A percentile compares a stretch with the other conserved stretches of the same genome.
These are phyloP conservation scores for Platycnemis pennipes DNA, from an alignment of 2,888 invertebrate genomes.

Conservation along the genomic window DNA sequence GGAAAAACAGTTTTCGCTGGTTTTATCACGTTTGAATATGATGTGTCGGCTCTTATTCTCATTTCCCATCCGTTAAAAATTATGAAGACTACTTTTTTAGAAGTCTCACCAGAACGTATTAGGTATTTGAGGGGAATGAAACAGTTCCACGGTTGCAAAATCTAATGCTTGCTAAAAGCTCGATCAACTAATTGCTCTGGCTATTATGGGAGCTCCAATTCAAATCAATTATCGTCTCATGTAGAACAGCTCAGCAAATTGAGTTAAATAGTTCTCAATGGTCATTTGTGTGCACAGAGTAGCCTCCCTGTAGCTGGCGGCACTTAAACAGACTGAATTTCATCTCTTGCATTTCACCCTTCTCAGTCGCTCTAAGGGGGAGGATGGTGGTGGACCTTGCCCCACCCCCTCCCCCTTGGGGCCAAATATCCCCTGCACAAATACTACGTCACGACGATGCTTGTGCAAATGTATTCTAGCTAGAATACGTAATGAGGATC, in stretches of 20 bases:
- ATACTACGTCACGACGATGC: background rate
- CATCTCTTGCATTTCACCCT: background rate
- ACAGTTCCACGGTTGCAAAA: background rate
- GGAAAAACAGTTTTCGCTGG: no score
- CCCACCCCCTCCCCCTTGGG: background rate
- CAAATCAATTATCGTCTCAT: background rate
- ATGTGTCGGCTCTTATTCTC: no score
- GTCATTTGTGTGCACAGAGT: background rate
- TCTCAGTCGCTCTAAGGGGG: background rate
- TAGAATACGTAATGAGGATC: conserved; percentile 17
- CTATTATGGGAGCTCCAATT: background rate
- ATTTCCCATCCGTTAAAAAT: no score
- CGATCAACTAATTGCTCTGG: background rate
- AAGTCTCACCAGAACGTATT: background rate
- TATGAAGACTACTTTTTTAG: background rate
- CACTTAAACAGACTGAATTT: conserved; percentile 7
- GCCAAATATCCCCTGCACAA: background rate
- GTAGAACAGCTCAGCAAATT: background rate
- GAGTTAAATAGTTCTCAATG: background rate
- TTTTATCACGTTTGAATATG: no score
- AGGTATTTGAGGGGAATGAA: background rate
- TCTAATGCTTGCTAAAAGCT: background rate
- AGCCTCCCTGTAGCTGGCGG: background rate
- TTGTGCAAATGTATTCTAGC: background rate
- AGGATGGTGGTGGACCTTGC: background rate